Evolutionary conservation across 2,113 vertebrate species (phyloP), one percentile per base, ranked within the genome.

Genomic region (Ceuthmochares aereus): DNA sequence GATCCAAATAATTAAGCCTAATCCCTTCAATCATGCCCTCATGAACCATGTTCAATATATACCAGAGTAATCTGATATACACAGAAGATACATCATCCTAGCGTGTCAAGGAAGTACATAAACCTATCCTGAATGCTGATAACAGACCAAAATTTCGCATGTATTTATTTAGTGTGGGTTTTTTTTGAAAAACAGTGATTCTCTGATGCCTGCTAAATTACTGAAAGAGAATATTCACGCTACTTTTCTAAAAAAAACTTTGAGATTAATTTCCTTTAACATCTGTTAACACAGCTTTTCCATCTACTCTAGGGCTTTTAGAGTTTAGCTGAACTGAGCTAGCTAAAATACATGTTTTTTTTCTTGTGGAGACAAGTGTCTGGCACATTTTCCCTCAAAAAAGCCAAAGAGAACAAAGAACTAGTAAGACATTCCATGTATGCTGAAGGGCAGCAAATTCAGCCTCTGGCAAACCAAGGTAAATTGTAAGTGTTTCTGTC

Each of bases 401-500:
- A 54, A 79, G 51, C 29, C 52, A n/a, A 76, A 64, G n/a, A 87
- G 36, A 93, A 92, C 54, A 91, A 88, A 92, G 56, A 84, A 78
- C 23, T 36, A 30, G 17, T 42, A 42, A 76, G 36, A 83, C 34
- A 73, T 21, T 56, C 79, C 45, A 45, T 0, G 0, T 55, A 67
- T n/a, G 36, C 32, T 0, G 0, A 87, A 87, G 22, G 43, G 67
- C 51, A 95, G 83, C 59, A 78, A 84, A 84, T 54, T 82, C 80
- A 79, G 54, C 68, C 69, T 66, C 84, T 72, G 74, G 69, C 77
- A 95, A 95, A 91, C 43, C n/a, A 76, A 89, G 19, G 47, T 75
- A 89, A 89, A 84, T 37, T 68, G 81, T 87, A 83, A 77, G 27
- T 68, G 80, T 52, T 80, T 86, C 76, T 67, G 72, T 45, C 3